A percentile compares a stretch with the other conserved stretches of the same genome.
Conservation (phyloP, 2,113 vertebrate genomes). For the Pseudolaguvia tuberculata region DNA sequence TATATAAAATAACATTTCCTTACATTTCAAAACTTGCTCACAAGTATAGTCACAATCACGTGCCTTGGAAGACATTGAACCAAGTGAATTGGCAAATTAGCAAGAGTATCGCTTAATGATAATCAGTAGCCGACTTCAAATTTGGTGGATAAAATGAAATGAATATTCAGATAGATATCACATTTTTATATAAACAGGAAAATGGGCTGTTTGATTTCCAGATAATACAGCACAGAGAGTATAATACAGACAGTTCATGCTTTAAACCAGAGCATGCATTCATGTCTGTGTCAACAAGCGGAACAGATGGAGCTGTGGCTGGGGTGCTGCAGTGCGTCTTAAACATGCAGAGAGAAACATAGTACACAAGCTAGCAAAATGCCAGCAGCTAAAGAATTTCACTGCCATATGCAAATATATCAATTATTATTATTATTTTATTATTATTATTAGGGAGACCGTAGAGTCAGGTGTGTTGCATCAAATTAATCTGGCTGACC, state of each 20-base stretch:
- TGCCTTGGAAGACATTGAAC: background rate
- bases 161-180: background rate
- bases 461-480: background rate
- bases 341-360: conserved; percentile 25
- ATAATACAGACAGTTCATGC: no score
- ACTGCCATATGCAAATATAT: background rate
- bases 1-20: background rate
- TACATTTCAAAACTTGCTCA: background rate
- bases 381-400: background rate
- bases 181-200: background rate
- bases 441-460: background rate
- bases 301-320: conserved; percentile 6
- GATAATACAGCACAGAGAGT: background rate
- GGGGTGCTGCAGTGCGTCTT: conserved; percentile 26
- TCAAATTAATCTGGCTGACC: background rate
- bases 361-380: conserved; percentile 4
- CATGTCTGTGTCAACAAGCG: background rate
- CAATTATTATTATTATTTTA: background rate
- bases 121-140: background rate
- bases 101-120: background rate
- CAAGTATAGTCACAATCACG: background rate
- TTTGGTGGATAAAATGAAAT: background rate
- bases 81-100: background rate
- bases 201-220: background rate
- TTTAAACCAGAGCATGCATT: background rate